Evolutionary conservation across 2,113 vertebrate species (phyloP).

Genomic region (Shinisaurus crocodilurus): DNA sequence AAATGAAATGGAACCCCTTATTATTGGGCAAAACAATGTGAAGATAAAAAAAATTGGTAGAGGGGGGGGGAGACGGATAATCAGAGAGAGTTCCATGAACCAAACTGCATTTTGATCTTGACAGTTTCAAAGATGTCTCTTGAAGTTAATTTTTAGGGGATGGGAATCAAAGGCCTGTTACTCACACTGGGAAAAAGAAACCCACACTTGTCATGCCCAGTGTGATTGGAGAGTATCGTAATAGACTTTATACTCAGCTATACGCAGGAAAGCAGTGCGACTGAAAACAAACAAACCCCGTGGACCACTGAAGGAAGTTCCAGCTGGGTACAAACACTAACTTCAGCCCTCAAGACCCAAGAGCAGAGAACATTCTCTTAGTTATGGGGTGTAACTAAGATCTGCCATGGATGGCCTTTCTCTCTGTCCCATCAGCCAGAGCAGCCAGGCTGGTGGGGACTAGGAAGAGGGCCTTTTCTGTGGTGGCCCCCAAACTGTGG

Average conservation of each 20-base stretch:
- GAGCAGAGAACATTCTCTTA: neutral
- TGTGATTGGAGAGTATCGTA: neutral
- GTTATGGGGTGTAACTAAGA: too few relatives aligned
- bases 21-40: neutral
- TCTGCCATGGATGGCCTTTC: too few relatives aligned
- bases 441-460: too few relatives aligned
- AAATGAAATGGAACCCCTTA: conserved; percentile 1
- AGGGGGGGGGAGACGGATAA: neutral
- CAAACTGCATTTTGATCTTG: neutral
- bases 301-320: neutral
- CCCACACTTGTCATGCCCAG: neutral
- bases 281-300: neutral
- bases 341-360: neutral
- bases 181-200: neutral
- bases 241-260: neutral
- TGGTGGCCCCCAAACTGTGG: too few relatives aligned
- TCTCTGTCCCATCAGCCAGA: too few relatives aligned
- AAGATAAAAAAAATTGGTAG: conserved; percentile 1
- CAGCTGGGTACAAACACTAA: neutral
- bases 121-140: neutral
- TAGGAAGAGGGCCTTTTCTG: too few relatives aligned
- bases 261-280: neutral
- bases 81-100: neutral
- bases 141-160: neutral
- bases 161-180: neutral